Conservation (phyloP, 2,113 vertebrate species). For the Sterrhoptilus dennistouni region DNA sequence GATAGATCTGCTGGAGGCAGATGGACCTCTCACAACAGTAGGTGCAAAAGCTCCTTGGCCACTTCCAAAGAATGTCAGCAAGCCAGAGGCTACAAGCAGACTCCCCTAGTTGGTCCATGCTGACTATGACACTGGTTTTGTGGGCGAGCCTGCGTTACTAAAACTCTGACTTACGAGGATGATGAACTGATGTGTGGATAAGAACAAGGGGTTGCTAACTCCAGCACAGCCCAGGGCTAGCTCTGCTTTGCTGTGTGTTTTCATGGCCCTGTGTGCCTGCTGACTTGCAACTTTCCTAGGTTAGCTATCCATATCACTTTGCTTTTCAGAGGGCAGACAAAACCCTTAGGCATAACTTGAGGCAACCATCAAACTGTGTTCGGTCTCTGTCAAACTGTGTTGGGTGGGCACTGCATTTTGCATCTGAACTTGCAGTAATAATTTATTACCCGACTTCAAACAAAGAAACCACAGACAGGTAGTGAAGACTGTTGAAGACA, state of each 20-base stretch:
- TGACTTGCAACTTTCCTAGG: not conserved
- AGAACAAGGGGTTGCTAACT: not conserved
- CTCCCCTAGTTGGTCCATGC: not conserved
- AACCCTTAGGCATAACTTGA: not conserved
- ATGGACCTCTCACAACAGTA: not conserved
- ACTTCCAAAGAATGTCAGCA: not conserved
- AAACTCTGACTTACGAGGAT: not conserved
- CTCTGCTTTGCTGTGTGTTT: not conserved
- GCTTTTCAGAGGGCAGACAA: not conserved
- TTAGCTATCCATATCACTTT: not conserved
- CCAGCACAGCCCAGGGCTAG: not conserved
- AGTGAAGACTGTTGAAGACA: not conserved
- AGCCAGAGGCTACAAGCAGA: not conserved
- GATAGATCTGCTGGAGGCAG: not conserved
- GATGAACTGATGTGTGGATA: not conserved
- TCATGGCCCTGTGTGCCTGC: not conserved
- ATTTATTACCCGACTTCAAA: not conserved
- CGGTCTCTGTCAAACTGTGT: not conserved
- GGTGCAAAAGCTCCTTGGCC: not conserved
- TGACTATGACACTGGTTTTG: not conserved
- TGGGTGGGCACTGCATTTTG: not conserved
- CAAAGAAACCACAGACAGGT: not conserved
- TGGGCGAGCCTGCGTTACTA: not conserved
- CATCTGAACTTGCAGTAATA: not conserved
- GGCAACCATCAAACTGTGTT: not conserved